Percentiles rank a stretch among this genome's conserved stretches.
These are phyloP conservation scores for Heterohyrax brucei DNA, from an alignment of 2,797 vertebrate genomes.

Conservation along the genomic window DNA sequence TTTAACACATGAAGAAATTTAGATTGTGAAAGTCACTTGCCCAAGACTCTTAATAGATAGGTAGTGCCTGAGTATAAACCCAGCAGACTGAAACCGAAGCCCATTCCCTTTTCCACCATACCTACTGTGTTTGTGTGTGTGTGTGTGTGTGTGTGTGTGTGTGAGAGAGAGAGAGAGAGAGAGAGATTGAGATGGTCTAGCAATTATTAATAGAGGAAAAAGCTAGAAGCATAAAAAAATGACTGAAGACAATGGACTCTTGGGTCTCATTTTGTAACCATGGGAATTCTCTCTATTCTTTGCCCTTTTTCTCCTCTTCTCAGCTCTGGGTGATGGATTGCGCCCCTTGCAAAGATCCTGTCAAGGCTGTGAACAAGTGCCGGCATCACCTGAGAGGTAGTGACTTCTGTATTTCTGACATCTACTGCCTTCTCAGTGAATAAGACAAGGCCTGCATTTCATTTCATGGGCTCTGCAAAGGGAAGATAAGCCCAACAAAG, in stretches of 20 bases:
- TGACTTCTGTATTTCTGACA: not conserved
- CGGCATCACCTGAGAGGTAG: not conserved
- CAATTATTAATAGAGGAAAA: not conserved
- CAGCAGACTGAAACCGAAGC: conserved; percentile 21
- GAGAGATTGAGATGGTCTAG: not conserved
- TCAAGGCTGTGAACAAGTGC: no score
- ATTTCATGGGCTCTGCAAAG: not conserved
- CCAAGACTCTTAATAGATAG: not conserved
- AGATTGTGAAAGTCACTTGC: conserved; percentile 1
- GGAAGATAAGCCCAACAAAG: conserved; percentile 52
- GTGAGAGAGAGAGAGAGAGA: no score
- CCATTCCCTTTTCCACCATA: not conserved
- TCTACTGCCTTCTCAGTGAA: not conserved
- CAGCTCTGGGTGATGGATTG: not conserved
- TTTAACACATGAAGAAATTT: not conserved
- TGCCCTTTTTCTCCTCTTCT: not conserved
- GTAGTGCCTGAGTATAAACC: not conserved
- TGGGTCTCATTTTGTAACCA: not conserved
- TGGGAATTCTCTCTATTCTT: conserved; percentile 20
- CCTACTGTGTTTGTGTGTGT: not conserved
- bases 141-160: not conserved
- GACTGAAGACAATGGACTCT: not conserved
- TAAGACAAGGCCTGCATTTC: not conserved
- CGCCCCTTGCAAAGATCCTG: not conserved
- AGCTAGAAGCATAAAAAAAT: not conserved